Evolutionary conservation across 2,888 invertebrate species (phyloP).

Genomic region (Cryptocheilus praepositus): DNA sequence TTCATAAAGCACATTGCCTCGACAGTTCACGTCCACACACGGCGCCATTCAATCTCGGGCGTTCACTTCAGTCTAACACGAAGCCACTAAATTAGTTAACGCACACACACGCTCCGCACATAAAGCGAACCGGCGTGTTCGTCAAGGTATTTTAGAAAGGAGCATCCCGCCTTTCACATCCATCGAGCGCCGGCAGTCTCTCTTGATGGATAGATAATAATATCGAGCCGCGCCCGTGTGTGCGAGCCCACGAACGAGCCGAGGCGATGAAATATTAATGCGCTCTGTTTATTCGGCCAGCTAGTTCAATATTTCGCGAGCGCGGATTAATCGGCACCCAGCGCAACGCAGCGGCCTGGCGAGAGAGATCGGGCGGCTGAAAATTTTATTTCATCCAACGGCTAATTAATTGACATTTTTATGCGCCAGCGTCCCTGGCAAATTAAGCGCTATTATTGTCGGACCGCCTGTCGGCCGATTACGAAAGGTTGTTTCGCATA

Average conservation of each 20-base stretch:
- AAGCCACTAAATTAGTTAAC: not conserved
- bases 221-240: not conserved
- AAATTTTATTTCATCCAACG: too few relatives aligned
- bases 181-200: not conserved
- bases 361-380: not conserved
- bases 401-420: too few relatives aligned
- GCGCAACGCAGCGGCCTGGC: not conserved
- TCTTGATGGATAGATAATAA: constrained; percentile 10
- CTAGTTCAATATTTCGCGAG: constrained; percentile 11
- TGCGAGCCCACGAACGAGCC: not conserved
- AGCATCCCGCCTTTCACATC: constrained; percentile 22
- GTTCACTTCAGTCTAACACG: too few relatives aligned
- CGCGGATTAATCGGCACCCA: constrained; percentile 16
- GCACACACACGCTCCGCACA: not conserved
- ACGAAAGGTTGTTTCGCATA: too few relatives aligned
- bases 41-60: too few relatives aligned
- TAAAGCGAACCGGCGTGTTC: too few relatives aligned
- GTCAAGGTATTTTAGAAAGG: not conserved
- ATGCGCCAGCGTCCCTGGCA: too few relatives aligned
- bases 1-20: too few relatives aligned
- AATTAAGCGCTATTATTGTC: too few relatives aligned
- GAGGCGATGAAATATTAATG: constrained; percentile 27
- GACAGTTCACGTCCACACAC: too few relatives aligned
- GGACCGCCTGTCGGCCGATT: too few relatives aligned
- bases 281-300: constrained; percentile 15